A percentile compares a stretch with the other conserved stretches of the same genome.
Conservation (phyloP, 2,888 invertebrate genomes). For the Thera britannica region DNA sequence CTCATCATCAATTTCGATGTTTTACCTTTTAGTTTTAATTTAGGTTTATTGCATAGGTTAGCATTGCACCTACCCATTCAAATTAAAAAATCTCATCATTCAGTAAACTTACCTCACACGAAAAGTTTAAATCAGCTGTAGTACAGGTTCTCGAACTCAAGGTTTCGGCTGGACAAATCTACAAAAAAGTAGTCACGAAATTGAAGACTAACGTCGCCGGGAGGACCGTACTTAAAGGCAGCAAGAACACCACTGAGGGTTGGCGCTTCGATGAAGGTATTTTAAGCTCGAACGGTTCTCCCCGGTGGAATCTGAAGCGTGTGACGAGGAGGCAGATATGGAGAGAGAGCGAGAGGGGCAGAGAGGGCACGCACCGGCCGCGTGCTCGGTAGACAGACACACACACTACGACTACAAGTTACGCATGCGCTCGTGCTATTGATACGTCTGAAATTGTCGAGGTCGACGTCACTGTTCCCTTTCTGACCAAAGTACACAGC, state of each 20-base stretch:
- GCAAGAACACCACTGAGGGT: constrained; percentile 77
- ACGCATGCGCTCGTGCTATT: constrained; percentile 75
- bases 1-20: constrained; percentile 34
- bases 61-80: constrained; percentile 27
- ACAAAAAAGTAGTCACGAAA: constrained; percentile 62
- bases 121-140: constrained; percentile 53
- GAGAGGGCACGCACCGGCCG: constrained; percentile 70
- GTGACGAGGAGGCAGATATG: constrained; percentile 61
- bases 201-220: constrained; percentile 55
- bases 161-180: constrained; percentile 59
- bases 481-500: constrained; percentile 60
- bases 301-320: constrained; percentile 55
- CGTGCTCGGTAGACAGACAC: constrained; percentile 73
- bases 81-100: constrained; percentile 34
- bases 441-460: constrained; percentile 67
- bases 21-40: constrained; percentile 35
- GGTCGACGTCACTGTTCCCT: constrained; percentile 69
- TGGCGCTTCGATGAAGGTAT: constrained; percentile 67
- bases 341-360: constrained; percentile 59
- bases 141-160: constrained; percentile 46
- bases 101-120: constrained; percentile 62
- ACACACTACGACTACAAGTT: constrained; percentile 64
- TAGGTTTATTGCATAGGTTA: constrained; percentile 27
- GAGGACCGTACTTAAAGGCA: constrained; percentile 62
- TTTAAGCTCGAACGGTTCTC: constrained; percentile 77